These are phyloP conservation scores for Eulemur mongoz DNA, from an alignment of 2,797 vertebrate genomes.

Conservation along the genomic window DNA sequence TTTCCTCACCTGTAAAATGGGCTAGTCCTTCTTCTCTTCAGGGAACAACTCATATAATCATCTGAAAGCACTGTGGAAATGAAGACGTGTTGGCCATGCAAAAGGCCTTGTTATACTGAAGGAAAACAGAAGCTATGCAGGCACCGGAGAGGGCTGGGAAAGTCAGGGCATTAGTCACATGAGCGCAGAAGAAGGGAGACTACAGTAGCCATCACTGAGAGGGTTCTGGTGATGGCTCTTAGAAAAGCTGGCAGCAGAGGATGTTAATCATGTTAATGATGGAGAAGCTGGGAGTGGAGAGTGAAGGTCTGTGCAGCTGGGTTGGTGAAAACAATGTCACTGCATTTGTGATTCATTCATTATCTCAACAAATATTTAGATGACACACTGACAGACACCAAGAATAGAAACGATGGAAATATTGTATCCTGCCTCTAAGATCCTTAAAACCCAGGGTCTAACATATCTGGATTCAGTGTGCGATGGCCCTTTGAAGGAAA, in stretches of 20 bases:
- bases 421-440: background rate
- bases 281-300: background rate
- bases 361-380: slow-evolving; percentile 1
- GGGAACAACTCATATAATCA: background rate
- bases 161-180: background rate
- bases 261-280: background rate
- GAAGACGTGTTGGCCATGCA: background rate
- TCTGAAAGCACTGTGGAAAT: background rate
- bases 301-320: background rate
- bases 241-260: background rate
- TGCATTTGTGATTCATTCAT: background rate
- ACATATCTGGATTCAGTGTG: no score
- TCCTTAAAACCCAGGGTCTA: background rate
- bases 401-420: background rate
- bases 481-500: background rate
- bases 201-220: background rate
- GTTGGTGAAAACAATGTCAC: background rate
- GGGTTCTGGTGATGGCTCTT: background rate
- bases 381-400: background rate
- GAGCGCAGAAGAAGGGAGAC: background rate
- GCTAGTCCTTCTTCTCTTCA: background rate
- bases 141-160: background rate
- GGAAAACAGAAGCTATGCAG: background rate
- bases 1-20: background rate
- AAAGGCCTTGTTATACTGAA: background rate